A percentile compares a stretch with the other conserved stretches of the same genome.
These are phyloP conservation scores for Alligator sinensis DNA, from an alignment of 2,113 vertebrate genomes.

Conservation along the genomic window DNA sequence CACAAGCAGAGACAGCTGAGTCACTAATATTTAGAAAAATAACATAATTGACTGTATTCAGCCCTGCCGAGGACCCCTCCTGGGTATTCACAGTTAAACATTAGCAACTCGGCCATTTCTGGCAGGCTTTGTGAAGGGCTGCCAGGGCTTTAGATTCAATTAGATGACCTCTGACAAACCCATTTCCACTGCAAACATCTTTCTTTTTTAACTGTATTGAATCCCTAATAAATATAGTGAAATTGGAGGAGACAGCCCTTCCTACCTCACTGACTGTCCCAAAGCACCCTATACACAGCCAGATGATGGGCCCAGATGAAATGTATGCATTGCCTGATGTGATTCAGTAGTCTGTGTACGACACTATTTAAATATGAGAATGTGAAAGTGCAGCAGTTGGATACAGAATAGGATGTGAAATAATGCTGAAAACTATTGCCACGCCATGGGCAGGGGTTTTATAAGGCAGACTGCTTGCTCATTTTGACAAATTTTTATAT, in stretches of 20 bases:
- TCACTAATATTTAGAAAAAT: slow-evolving; percentile 82
- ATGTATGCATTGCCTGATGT: slow-evolving; percentile 17
- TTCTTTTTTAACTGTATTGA: slow-evolving; percentile 22
- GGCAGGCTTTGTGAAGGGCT: slow-evolving; percentile 72
- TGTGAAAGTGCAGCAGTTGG: slow-evolving; percentile 20
- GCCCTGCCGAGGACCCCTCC: slow-evolving; percentile 60
- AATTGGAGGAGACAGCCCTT: slow-evolving; percentile 70
- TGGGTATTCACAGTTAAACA: slow-evolving; percentile 74
- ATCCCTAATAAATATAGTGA: slow-evolving; percentile 56
- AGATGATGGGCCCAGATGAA: neutral
- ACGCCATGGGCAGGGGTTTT: neutral
- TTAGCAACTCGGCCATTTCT: slow-evolving; percentile 73
- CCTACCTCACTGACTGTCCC: slow-evolving; percentile 51
- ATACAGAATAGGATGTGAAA: slow-evolving; percentile 58
- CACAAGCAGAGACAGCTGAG: slow-evolving; percentile 77
- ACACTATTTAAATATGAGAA: slow-evolving; percentile 40
- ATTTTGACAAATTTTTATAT: neutral
- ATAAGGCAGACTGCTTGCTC: neutral
- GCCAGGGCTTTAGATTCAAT: slow-evolving; percentile 67
- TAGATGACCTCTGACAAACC: slow-evolving; percentile 70
- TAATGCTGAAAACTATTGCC: slow-evolving; percentile 43
- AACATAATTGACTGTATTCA: slow-evolving; percentile 78
- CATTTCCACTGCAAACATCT: slow-evolving; percentile 62
- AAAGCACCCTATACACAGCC: slow-evolving; percentile 15
- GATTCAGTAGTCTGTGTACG: slow-evolving; percentile 36